Percentiles rank a stretch among this genome's conserved stretches.
These are phyloP conservation scores for Graptemys geographica DNA, from an alignment of 2,797 vertebrate species.

Conservation along the genomic window DNA sequence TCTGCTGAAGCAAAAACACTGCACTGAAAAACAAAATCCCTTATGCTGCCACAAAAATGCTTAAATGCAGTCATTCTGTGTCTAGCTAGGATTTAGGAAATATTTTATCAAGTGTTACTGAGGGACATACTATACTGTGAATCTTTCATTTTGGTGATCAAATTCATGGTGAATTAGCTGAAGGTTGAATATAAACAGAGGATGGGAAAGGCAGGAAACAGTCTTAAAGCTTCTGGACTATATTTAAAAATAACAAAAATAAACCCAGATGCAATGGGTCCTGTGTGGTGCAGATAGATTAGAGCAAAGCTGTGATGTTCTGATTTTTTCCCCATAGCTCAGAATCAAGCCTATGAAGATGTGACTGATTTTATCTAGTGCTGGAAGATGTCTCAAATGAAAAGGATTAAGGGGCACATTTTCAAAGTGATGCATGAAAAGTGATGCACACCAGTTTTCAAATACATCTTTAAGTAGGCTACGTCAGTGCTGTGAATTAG, in stretches of 20 bases:
- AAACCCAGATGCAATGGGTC: background rate
- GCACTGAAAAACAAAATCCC: background rate
- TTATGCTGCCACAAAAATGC: background rate
- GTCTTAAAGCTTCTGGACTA: background rate
- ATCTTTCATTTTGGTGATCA: background rate
- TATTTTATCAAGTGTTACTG: background rate
- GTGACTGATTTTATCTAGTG: background rate
- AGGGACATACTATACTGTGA: background rate
- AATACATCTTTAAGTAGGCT: background rate
- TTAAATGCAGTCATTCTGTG: background rate
- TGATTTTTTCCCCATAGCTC: background rate
- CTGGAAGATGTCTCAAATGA: background rate
- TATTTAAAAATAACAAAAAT: background rate
- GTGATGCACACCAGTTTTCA: background rate
- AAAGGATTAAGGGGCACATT: background rate
- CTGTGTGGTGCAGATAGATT: background rate
- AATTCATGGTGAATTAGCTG: background rate
- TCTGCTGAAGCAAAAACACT: slow-evolving; percentile 8
- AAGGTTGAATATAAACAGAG: background rate
- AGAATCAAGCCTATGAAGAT: background rate
- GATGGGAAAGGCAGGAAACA: background rate
- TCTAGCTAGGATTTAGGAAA: background rate
- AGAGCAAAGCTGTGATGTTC: background rate
- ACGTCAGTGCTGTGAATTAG: background rate
- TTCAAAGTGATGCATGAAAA: background rate